Conservation (phyloP, 2,888 invertebrate genomes). For the Chorisops tibialis region DNA sequence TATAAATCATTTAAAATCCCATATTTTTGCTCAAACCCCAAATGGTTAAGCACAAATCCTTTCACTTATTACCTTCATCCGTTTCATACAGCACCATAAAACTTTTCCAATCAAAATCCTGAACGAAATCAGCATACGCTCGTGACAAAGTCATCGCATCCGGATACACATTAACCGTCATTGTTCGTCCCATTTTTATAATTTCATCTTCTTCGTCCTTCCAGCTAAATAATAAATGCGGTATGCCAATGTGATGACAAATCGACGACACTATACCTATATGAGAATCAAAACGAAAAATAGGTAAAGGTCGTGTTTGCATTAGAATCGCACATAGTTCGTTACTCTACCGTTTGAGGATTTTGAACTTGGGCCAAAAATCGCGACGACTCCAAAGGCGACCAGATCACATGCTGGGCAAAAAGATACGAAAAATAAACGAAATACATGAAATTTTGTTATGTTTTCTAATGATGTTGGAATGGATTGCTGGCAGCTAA, state of each 20-base stretch:
- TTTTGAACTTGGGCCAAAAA: conserved; percentile 64
- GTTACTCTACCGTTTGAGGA: conserved; percentile 5
- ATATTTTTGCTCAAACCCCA: too few relatives aligned
- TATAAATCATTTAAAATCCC: too few relatives aligned
- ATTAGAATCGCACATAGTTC: too few relatives aligned
- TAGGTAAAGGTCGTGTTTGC: too few relatives aligned
- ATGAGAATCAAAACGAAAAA: too few relatives aligned
- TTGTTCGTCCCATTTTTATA: conserved; percentile 53
- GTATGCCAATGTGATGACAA: conserved; percentile 62
- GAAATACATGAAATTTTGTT: too few relatives aligned
- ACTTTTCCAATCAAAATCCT: conserved; percentile 72
- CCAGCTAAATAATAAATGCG: conserved; percentile 62
- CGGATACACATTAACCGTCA: conserved; percentile 69
- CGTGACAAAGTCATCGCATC: conserved; percentile 61
- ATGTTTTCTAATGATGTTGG: too few relatives aligned
- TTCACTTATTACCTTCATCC: conserved; percentile 61
- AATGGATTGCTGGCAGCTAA: too few relatives aligned
- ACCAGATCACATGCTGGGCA: conserved; percentile 63
- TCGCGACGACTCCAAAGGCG: conserved; percentile 64
- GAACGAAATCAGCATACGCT: conserved; percentile 72
- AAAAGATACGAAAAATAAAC: too few relatives aligned
- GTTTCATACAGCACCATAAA: conserved; percentile 82
- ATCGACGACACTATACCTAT: conserved; percentile 54
- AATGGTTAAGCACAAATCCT: too few relatives aligned
- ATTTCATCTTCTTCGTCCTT: conserved; percentile 49